Base-by-base conservation (phyloP, 2,797 vertebrate genomes). In the Clangula hyemalis region DNA sequence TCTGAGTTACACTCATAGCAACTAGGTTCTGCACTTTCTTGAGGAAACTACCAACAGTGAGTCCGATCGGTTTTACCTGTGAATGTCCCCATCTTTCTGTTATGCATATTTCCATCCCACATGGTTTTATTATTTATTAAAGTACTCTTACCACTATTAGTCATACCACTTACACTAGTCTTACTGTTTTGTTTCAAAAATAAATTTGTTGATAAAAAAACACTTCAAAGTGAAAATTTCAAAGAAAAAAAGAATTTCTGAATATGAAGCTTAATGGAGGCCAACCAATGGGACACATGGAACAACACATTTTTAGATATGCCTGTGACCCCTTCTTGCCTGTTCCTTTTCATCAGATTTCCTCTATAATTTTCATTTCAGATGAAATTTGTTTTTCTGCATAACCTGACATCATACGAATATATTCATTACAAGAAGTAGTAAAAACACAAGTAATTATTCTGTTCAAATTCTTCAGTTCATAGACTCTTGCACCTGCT, bases 51-150 rank as follows among this genome's bases (percentile, higher is more conserved):
- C 41, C 43, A 8, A 24, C 45, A 53, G 65, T 13, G 49, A 7
- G 6, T 5, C 38, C 27, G 3, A 16, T 2, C 6, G 7, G 16
- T 54, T 12, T 2, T 5, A 17, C 71, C 45, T 30, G 8, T 0
- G 4, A 3, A 2, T 0, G 4, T 7, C 72, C 81, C 36, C 11
- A 32, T 3, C 24, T 30, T 30, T 27, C 19, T 5, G 24, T 13
- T 13, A 1, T 2, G 70, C 4, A 14, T 5, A 3, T 5, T 8
- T 13, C 73, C 27, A 13, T 5, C 43, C 34, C 13, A 10, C 2
- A 11, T 0, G 6, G 8, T 38, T 3, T 6, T 0, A 2, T 73
- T 54, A 47, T 11, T 11, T 3, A 2, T 0, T 34, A 4, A 0
- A 3, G 39, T 27, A 1, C 51, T 49, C 38, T 10, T 2, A 8